A percentile compares a stretch with the other conserved stretches of the same genome.
phyloP scores from a whole-genome alignment of 2,888 invertebrate genomes.

The Trypoxylon attenuatum region DNA sequence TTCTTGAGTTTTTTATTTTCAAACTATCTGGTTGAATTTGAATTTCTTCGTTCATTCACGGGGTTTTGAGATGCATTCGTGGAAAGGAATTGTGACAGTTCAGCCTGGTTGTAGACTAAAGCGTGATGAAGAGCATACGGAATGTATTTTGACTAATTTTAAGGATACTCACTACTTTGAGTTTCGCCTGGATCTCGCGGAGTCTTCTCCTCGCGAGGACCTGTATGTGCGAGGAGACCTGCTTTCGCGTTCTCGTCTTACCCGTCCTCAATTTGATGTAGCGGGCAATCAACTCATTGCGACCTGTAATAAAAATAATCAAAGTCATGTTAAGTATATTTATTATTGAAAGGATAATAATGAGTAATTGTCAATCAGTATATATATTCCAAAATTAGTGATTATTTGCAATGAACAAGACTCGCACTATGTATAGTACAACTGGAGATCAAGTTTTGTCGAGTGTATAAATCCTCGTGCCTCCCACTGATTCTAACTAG shows the following conservation, averaged over 20 bases:
- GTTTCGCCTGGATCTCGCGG: constrained; percentile 98
- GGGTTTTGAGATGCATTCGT: too few species aligned
- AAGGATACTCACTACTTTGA: constrained; percentile 91
- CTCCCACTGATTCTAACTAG: too few species aligned
- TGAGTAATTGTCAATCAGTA: too few species aligned
- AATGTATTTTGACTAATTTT: background rate
- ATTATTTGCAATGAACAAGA: too few species aligned
- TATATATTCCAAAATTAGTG: too few species aligned
- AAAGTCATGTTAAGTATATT: constrained; percentile 2
- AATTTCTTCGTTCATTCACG: too few species aligned
- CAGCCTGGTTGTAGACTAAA: too few species aligned
- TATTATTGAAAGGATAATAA: background rate
- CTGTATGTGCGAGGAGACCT: constrained; percentile 99
- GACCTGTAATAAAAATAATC: constrained; percentile 88
- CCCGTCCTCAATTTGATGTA: constrained; percentile 99
- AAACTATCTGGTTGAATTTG: too few species aligned
- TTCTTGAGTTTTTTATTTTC: too few species aligned
- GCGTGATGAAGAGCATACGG: background rate
- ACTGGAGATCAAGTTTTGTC: background rate
- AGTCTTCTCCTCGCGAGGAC: constrained; percentile 98
- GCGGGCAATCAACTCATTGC: constrained; percentile 99
- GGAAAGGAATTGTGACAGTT: too few species aligned
- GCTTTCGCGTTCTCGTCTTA: constrained; percentile 99
- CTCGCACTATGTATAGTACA: background rate
- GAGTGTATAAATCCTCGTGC: too few species aligned